These are phyloP conservation scores for Neoarius graeffei DNA, from an alignment of 2,113 vertebrate species.

Conservation along the genomic window DNA sequence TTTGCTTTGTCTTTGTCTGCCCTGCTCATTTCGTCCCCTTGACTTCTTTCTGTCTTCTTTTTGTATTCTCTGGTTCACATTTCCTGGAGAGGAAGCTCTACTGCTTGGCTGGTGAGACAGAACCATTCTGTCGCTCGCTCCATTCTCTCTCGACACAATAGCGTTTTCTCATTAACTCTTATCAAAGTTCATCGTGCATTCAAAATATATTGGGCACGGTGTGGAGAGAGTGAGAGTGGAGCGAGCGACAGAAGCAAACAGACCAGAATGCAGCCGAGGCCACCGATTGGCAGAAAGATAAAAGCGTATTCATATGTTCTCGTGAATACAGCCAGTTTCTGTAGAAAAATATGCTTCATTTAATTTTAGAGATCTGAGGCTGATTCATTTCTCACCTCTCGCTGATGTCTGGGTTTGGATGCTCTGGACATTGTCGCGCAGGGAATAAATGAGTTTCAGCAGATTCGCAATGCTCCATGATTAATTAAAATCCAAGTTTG, in stretches of 20 bases:
- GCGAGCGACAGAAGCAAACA: neutral
- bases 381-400: slow-evolving; percentile 46
- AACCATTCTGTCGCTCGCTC: slow-evolving; percentile 26
- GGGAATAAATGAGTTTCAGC: slow-evolving; percentile 17
- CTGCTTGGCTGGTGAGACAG: slow-evolving; percentile 58
- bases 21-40: slow-evolving; percentile 41
- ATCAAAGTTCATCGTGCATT: slow-evolving; percentile 80
- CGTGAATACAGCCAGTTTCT: slow-evolving; percentile 55
- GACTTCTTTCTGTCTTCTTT: slow-evolving; percentile 29
- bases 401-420: neutral
- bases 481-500: slow-evolving; percentile 35
- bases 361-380: slow-evolving; percentile 53
- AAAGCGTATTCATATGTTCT: slow-evolving; percentile 58
- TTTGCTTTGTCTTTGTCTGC: slow-evolving; percentile 16
- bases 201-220: slow-evolving; percentile 65
- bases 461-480: neutral
- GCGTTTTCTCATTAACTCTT: slow-evolving; percentile 78
- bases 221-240: slow-evolving; percentile 60
- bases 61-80: slow-evolving; percentile 55
- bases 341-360: slow-evolving; percentile 55
- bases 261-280: slow-evolving; percentile 53
- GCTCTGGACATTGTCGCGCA: too few species aligned
- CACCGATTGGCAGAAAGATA: slow-evolving; percentile 63
- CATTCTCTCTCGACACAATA: slow-evolving; percentile 71
- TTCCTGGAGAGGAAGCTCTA: slow-evolving; percentile 68